Conservation (phyloP, 2,888 invertebrate genomes). For the Hanleya hanleyi region DNA sequence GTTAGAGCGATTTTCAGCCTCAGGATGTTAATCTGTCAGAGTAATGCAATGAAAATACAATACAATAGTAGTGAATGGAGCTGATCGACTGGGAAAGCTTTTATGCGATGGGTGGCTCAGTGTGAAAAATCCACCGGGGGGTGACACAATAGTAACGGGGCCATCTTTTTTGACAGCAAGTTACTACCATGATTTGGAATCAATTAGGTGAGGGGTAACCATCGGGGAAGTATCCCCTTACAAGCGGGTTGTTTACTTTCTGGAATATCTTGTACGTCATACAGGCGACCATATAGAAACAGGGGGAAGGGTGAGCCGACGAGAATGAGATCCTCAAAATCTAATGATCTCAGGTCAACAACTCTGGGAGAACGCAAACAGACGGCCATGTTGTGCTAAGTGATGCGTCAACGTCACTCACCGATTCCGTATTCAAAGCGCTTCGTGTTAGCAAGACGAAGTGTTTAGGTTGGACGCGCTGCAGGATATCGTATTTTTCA, state of each 20-base stretch:
- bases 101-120: neutral
- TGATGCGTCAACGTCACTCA: neutral
- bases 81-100: too few species aligned
- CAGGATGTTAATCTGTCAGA: too few species aligned
- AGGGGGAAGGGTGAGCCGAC: neutral
- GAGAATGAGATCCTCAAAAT: neutral
- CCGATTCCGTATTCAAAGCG: neutral
- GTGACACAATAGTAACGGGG: neutral
- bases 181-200: conserved; percentile 7
- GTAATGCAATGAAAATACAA: too few species aligned
- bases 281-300: neutral
- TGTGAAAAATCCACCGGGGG: neutral
- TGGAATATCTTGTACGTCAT: conserved; percentile 7
- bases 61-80: too few species aligned
- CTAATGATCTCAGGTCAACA: neutral
- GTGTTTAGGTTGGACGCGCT: neutral
- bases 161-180: neutral
- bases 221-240: conserved; percentile 1
- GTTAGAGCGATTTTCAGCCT: too few species aligned
- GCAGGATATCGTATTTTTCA: conserved; percentile 2
- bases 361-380: neutral
- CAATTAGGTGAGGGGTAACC: neutral
- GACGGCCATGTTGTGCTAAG: conserved; percentile 7
- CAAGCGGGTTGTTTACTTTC: neutral
- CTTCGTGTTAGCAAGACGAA: neutral